Base-by-base conservation (phyloP, 2,888 invertebrate species). In the Stegana nigrithorax region DNA sequence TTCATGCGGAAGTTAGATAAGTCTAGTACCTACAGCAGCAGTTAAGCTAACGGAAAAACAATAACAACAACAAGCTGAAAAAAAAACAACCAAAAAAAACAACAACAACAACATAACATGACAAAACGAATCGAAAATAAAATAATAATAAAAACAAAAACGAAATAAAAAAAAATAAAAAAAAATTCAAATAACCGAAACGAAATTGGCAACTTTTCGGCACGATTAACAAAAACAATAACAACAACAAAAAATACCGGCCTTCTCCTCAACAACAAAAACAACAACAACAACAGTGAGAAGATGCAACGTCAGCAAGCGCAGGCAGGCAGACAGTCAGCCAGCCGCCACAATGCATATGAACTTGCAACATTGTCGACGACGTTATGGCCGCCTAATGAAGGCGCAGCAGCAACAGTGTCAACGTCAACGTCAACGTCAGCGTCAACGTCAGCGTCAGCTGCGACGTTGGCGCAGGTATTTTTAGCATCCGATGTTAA, bases 1-100 rank as follows among this genome's bases (percentile, higher is more conserved):
- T 76, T 71, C 73, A 81, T 66, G 73, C 81, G 81, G 83, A 81
- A 82, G 81, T 81, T 73, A 78, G 81, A 77, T 81, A 82, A 78
- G 69, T 32, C 2, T 51, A 42, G 45, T 67, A n/a, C n/a, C n/a
- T n/a, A n/a, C n/a, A n/a, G n/a, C n/a, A n/a, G n/a, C n/a, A n/a
- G n/a, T n/a, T n/a, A n/a, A n/a, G n/a, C n/a, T n/a, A n/a, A n/a
- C n/a, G n/a, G n/a, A n/a, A n/a, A n/a, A n/a, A n/a, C n/a, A n/a
- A n/a, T n/a, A n/a, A n/a, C n/a, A n/a, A n/a, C n/a, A n/a, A n/a
- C n/a, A n/a, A n/a, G n/a, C n/a, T n/a, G 59, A 50, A 55, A 60
- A 63, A 59, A 47, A 55, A 50, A 3, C 44, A 3, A 59, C 63
- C 26, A 51, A 47, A 27, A 56, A 26, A 59, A 10, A 47, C 14